Conservation (phyloP, 1,140 invertebrate species). For the Drosophila albomicans region DNA sequence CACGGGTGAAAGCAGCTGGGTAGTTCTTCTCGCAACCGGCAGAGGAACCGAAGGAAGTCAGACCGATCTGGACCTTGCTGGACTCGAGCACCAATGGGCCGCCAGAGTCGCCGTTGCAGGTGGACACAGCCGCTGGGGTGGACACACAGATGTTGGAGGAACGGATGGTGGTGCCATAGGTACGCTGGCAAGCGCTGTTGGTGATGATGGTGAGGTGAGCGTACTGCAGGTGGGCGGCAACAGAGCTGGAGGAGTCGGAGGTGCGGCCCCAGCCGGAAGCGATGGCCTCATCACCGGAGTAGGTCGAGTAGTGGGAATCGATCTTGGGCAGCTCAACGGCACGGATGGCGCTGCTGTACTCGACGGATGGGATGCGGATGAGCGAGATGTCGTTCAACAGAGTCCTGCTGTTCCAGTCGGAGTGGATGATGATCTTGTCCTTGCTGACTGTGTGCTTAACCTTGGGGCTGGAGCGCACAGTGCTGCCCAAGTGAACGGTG, state of each 20-base stretch:
- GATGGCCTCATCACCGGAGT: conserved; percentile 56
- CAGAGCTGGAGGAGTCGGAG: conserved; percentile 74
- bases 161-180: conserved; percentile 50
- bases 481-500: conserved; percentile 63
- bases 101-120: conserved; percentile 85
- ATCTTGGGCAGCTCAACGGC: conserved; percentile 56
- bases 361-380: conserved; percentile 81
- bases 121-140: conserved; percentile 64
- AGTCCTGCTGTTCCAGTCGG: conserved; percentile 83
- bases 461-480: conserved; percentile 55
- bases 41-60: conserved; percentile 86
- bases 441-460: conserved; percentile 66
- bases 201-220: conserved; percentile 65
- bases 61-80: conserved; percentile 83
- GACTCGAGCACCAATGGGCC: conserved; percentile 84
- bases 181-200: conserved; percentile 52
- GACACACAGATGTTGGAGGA: conserved; percentile 68
- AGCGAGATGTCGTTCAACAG: conserved; percentile 86
- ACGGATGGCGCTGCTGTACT: conserved; percentile 53
- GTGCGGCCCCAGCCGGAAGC: conserved; percentile 77
- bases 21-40: conserved; percentile 85
- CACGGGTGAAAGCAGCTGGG: conserved; percentile 86
- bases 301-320: conserved; percentile 54
- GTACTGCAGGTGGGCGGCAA: conserved; percentile 65
- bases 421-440: conserved; percentile 81